Evolutionary conservation across 2,113 vertebrate genomes (phyloP).

Genomic region (Tupaia tana): DNA sequence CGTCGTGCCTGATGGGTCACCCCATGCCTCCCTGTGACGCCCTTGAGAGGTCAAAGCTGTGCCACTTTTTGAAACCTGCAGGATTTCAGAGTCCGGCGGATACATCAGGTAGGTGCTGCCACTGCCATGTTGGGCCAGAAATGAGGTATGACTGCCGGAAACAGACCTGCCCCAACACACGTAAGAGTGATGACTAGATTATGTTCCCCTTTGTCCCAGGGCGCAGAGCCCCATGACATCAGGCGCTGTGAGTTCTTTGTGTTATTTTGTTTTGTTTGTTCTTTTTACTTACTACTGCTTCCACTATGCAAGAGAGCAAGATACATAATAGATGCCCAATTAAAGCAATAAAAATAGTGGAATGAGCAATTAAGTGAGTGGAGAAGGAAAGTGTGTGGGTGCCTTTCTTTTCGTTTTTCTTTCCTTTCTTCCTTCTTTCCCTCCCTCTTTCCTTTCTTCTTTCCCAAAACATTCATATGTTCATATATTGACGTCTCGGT

Average conservation of each 20-base stretch:
- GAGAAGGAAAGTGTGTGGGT: not conserved
- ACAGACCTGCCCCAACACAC: not conserved
- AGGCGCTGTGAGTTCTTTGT: too few relatives aligned
- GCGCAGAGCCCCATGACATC: not conserved
- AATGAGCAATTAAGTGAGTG: not conserved
- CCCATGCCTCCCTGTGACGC: too few relatives aligned
- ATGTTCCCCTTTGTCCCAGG: too few relatives aligned
- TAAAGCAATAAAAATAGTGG: not conserved
- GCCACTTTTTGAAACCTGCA: too few relatives aligned
- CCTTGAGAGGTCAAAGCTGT: not conserved
- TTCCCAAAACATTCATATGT: not conserved
- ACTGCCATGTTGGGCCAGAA: too few relatives aligned
- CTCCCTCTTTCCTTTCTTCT: not conserved
- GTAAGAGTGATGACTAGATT: rapidly evolving
- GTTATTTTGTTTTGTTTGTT: not conserved
- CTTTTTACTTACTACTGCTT: not conserved
- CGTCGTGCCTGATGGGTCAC: too few relatives aligned
- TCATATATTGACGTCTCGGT: not conserved
- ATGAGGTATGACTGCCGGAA: not conserved
- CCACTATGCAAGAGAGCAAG: too few relatives aligned
- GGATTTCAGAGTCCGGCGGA: not conserved
- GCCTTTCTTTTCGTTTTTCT: not conserved
- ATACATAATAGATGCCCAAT: not conserved
- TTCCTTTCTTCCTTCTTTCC: not conserved
- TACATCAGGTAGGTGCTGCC: not conserved